phyloP scores from a whole-genome alignment of 1,140 invertebrate species.

The Drosophila kohkoa region DNA sequence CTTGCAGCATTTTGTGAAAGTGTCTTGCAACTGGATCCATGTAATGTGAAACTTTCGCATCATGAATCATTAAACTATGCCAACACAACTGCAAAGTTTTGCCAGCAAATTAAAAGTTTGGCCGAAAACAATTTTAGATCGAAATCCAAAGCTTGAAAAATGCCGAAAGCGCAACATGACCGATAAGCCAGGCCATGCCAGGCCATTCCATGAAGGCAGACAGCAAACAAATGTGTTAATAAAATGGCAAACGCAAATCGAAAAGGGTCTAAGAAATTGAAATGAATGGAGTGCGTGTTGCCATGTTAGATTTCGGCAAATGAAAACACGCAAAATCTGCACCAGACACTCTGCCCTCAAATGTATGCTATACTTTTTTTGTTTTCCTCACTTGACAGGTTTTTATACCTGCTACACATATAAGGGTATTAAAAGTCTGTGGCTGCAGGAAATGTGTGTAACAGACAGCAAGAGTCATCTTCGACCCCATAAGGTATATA shows the following conservation, averaged over 20 bases:
- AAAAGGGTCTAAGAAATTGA: constrained; percentile 47
- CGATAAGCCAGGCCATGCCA: neutral
- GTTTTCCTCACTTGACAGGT: constrained; percentile 3
- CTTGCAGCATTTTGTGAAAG: constrained; percentile 26
- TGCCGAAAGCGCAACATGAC: constrained; percentile 31
- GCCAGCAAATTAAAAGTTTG: constrained; percentile 65
- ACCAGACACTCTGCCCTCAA: constrained; percentile 45
- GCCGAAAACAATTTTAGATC: constrained; percentile 64
- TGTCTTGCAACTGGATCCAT: constrained; percentile 47
- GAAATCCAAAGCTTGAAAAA: constrained; percentile 55
- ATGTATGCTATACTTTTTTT: constrained; percentile 44
- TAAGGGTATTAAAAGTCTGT: too few relatives aligned
- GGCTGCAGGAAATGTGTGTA: too few relatives aligned
- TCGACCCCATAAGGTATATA: too few relatives aligned
- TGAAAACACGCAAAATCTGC: neutral
- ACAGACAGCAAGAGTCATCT: too few relatives aligned
- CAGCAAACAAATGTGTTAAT: constrained; percentile 60
- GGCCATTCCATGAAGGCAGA: too few relatives aligned
- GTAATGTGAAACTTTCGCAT: constrained; percentile 64
- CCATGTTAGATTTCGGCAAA: neutral
- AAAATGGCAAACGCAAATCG: constrained; percentile 45
- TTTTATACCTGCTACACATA: too few relatives aligned
- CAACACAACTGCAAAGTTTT: constrained; percentile 41
- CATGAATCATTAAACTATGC: constrained; percentile 72
- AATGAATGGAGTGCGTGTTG: constrained; percentile 42